These are phyloP conservation scores for Coptodon bakossiorum DNA, from an alignment of 2,113 vertebrate species.

Conservation along the genomic window DNA sequence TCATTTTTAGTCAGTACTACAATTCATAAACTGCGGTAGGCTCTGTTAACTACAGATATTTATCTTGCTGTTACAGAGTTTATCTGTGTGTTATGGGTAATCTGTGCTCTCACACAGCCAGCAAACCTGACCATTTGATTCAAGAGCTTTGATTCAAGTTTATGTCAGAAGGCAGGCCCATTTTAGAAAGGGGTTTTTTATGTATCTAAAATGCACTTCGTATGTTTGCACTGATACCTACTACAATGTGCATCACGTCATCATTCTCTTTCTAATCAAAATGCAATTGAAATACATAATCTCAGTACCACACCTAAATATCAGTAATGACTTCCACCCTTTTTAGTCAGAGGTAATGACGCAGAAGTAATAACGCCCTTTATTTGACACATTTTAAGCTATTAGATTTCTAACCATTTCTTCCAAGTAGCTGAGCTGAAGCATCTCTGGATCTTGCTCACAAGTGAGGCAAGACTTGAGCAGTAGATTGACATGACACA, in stretches of 20 bases:
- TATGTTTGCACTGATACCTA: neutral
- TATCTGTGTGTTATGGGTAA: neutral
- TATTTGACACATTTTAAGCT: neutral
- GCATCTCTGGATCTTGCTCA: neutral
- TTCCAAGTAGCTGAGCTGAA: neutral
- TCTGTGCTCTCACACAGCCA: neutral
- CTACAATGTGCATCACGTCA: neutral
- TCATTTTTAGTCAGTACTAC: neutral
- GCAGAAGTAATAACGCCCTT: neutral
- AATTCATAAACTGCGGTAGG: neutral
- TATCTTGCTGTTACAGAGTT: neutral
- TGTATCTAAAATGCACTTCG: fast-evolving
- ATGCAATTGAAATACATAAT: neutral
- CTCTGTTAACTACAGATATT: neutral
- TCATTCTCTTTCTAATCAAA: neutral
- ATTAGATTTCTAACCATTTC: neutral
- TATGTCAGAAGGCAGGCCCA: neutral
- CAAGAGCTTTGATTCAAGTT: neutral
- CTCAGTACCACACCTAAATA: neutral
- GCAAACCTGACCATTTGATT: neutral
- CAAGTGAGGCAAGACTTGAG: neutral
- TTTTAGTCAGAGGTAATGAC: neutral
- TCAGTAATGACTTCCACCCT: neutral
- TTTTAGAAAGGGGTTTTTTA: fast-evolving
- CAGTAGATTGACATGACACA: neutral